Percentiles rank a stretch among this genome's conserved stretches.
Conservation (phyloP, 2,888 invertebrate genomes). For the Hipparchia sbordonii region DNA sequence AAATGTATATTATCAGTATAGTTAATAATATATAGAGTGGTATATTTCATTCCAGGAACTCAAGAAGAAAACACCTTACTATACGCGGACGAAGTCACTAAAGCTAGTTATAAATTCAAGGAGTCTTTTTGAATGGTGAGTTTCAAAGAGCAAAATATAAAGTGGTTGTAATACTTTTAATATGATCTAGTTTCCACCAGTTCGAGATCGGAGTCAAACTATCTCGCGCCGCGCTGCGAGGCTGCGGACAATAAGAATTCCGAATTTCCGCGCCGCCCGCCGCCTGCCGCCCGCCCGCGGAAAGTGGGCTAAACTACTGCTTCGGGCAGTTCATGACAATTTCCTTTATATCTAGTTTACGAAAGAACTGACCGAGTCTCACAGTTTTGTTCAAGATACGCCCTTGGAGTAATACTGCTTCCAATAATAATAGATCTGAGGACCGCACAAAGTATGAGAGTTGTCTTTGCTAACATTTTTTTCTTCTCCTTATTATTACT, state of each 20-base stretch:
- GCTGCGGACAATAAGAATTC: conserved; percentile 3
- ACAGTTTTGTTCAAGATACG: conserved; percentile 1
- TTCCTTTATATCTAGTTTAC: conserved; percentile 17
- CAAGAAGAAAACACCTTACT: no score
- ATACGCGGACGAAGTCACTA: no score
- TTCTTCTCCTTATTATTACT: no score
- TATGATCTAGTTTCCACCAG: conserved; percentile 33
- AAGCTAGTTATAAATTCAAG: not conserved
- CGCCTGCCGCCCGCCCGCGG: not conserved
- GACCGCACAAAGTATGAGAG: not conserved
- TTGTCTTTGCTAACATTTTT: not conserved
- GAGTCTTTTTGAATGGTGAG: not conserved
- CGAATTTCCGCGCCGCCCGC: not conserved
- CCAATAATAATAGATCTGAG: not conserved
- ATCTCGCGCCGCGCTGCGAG: conserved; percentile 16
- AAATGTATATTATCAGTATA: no score
- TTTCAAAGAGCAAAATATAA: not conserved
- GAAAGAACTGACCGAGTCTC: conserved; percentile 1
- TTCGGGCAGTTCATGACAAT: conserved; percentile 11
- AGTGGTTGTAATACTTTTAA: conserved; percentile 18
- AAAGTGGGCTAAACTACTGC: conserved; percentile 9
- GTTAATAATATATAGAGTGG: no score
- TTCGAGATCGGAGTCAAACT: conserved; percentile 32
- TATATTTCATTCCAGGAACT: no score
- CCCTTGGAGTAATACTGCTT: not conserved